Conservation (phyloP, 2,888 invertebrate genomes). For the Agrotis puta region DNA sequence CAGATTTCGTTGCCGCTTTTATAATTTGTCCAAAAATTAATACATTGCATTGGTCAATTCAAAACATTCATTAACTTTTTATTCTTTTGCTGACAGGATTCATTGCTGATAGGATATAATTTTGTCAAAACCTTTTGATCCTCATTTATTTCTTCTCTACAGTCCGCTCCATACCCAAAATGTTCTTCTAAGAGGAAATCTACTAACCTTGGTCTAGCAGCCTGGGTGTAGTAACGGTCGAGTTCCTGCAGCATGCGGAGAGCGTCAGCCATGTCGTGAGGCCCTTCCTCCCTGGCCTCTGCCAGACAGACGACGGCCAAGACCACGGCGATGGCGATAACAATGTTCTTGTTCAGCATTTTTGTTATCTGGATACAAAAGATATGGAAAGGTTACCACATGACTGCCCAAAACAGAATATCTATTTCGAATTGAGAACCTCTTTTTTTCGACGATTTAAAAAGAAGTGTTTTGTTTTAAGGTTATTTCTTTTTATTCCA, state of each 20-base stretch:
- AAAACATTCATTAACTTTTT: background rate
- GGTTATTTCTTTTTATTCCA: no score
- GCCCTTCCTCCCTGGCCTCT: slow-evolving; percentile 87
- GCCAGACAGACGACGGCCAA: slow-evolving; percentile 82
- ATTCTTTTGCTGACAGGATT: background rate
- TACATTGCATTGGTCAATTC: background rate
- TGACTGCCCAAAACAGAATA: no score
- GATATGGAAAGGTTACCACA: slow-evolving; percentile 1
- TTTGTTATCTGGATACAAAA: slow-evolving; percentile 67
- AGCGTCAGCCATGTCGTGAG: slow-evolving; percentile 92
- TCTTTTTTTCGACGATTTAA: no score
- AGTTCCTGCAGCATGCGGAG: slow-evolving; percentile 92
- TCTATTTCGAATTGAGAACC: no score
- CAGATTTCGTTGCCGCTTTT: background rate
- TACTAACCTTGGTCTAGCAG: slow-evolving; percentile 92
- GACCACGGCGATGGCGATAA: slow-evolving; percentile 80
- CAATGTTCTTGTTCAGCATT: slow-evolving; percentile 86
- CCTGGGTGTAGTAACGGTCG: slow-evolving; percentile 93
- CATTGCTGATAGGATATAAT: background rate
- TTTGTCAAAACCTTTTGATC: background rate
- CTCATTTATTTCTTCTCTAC: background rate
- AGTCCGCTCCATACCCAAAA: slow-evolving; percentile 4
- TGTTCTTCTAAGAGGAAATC: background rate
- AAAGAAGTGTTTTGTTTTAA: no score
- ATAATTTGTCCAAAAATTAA: background rate